A percentile compares a stretch with the other conserved stretches of the same genome.
phyloP scores from a whole-genome alignment of 2,888 invertebrate genomes.

The Drosophila multiciliata region DNA sequence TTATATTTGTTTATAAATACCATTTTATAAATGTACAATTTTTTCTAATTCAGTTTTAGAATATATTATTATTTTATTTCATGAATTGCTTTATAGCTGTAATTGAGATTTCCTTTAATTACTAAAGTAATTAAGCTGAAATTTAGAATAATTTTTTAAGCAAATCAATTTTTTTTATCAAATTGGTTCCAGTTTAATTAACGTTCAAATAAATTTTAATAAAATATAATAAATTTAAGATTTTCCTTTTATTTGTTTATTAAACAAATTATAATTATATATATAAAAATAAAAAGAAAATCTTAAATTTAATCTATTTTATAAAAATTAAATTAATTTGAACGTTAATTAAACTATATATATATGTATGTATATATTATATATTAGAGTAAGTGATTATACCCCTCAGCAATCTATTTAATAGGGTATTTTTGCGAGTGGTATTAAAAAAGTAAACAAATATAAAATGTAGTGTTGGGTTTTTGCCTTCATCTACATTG shows the following conservation, averaged over 20 bases:
- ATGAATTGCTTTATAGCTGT: background rate
- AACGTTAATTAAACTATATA: too few relatives aligned
- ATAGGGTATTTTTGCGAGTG: slow-evolving; percentile 22
- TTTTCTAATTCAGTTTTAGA: background rate
- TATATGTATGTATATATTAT: background rate
- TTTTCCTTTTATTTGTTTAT: too few relatives aligned
- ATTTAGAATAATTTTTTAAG: background rate
- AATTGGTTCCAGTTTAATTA: background rate
- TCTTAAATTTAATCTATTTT: too few relatives aligned
- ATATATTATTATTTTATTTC: background rate
- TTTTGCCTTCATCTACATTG: slow-evolving; percentile 8
- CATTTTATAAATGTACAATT: background rate
- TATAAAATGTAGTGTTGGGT: slow-evolving; percentile 56
- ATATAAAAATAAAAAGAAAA: too few relatives aligned
- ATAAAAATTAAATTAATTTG: too few relatives aligned
- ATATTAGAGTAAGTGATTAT: background rate
- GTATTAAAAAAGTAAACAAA: slow-evolving; percentile 66
- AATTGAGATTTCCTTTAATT: background rate
- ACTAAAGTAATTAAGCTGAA: too few relatives aligned
- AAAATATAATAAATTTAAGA: too few relatives aligned
- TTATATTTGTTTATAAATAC: too few relatives aligned
- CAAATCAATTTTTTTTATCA: background rate
- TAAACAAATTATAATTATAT: too few relatives aligned
- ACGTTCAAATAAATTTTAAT: background rate
- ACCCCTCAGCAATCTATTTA: background rate